Conservation (phyloP, 1,140 invertebrate species). For the Tetramorium parvispinum region DNA sequence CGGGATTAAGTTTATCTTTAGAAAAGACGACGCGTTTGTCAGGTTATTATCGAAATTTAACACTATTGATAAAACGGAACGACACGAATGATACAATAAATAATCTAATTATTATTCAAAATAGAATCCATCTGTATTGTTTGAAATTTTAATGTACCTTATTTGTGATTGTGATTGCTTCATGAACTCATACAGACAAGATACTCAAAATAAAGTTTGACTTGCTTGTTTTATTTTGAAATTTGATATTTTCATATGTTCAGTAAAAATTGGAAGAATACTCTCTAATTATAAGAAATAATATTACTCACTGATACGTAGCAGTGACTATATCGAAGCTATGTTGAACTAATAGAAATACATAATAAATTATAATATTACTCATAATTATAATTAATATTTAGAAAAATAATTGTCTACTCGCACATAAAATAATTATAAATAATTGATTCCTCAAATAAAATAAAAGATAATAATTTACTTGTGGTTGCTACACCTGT, state of each 20-base stretch:
- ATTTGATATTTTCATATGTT: background rate
- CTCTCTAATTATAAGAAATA: background rate
- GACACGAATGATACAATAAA: background rate
- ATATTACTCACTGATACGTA: background rate
- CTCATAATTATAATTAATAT: background rate
- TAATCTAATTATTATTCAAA: background rate
- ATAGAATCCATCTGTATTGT: background rate
- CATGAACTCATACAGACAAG: background rate
- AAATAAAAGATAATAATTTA: background rate
- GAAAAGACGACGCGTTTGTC: conserved; percentile 38
- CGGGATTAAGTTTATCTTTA: conserved; percentile 54
- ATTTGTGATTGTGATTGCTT: background rate
- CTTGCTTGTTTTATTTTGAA: background rate
- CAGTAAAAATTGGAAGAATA: background rate
- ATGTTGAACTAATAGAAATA: background rate
- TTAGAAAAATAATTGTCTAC: background rate
- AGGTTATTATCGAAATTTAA: conserved; percentile 32
- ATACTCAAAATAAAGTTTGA: background rate
- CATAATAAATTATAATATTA: background rate
- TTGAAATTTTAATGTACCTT: background rate
- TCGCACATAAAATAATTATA: background rate
- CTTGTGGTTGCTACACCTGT: background rate
- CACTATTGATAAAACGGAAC: background rate
- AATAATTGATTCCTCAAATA: background rate
- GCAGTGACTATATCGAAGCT: background rate